A percentile compares a stretch with the other conserved stretches of the same genome.
Conservation (phyloP, 2,113 vertebrate species). For the Sminthopsis crassicaudata region DNA sequence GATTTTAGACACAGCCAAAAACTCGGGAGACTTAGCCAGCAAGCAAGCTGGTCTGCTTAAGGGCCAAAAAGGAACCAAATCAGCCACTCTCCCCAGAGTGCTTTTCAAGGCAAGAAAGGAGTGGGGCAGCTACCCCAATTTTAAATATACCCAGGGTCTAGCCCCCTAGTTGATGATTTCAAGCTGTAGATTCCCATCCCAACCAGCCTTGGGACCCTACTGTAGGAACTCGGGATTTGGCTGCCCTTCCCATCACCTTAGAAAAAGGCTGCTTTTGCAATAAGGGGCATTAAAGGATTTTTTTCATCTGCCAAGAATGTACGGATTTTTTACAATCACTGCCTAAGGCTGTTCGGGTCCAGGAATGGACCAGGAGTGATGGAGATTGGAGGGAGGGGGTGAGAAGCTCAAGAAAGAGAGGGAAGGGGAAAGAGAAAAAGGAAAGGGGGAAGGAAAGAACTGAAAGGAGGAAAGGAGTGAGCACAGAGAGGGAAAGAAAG, state of each 20-base stretch:
- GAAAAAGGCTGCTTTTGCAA: conserved; percentile 79
- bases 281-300: conserved; percentile 75
- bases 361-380: conserved; percentile 64
- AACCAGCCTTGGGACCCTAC: conserved; percentile 77
- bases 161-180: conserved; percentile 35
- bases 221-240: conserved; percentile 90
- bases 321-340: conserved; percentile 67
- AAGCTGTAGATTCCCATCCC: conserved; percentile 74
- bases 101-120: conserved; percentile 60
- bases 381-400: conserved; percentile 34
- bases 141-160: conserved; percentile 77
- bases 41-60: background rate
- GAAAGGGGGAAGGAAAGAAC: background rate
- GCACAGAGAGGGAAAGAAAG: conserved; percentile 22
- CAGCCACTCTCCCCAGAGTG: background rate
- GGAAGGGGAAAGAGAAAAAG: background rate
- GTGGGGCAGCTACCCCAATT: conserved; percentile 65
- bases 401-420: background rate
- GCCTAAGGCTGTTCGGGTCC: conserved; percentile 66
- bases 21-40: background rate
- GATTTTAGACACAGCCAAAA: background rate
- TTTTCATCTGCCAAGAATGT: conserved; percentile 80
- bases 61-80: background rate
- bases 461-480: background rate
- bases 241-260: conserved; percentile 92